Conservation (phyloP, 2,888 invertebrate genomes). For the Meandrusa payeni region DNA sequence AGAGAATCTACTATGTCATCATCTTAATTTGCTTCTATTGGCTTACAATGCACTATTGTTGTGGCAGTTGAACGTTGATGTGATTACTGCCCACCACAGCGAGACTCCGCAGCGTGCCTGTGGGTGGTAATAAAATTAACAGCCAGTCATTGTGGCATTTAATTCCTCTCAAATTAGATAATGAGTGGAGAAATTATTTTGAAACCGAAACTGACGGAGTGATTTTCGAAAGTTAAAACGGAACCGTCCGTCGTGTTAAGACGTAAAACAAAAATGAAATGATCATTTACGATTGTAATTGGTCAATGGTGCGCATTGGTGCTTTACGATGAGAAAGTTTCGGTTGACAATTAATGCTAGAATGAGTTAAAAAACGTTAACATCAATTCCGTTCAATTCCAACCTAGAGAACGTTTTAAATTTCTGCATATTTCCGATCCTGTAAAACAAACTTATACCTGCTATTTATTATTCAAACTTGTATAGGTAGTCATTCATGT, state of each 20-base stretch:
- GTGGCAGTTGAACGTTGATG: constrained; percentile 31
- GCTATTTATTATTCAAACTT: no score
- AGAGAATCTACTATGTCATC: constrained; percentile 54
- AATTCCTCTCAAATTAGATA: constrained; percentile 65
- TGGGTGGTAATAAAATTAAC: constrained; percentile 76
- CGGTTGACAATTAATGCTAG: not conserved
- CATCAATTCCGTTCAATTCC: not conserved
- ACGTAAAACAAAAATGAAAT: constrained; percentile 26
- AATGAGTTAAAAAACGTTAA: no score
- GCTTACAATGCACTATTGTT: constrained; percentile 62
- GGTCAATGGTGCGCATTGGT: constrained; percentile 3
- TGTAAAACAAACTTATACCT: no score
- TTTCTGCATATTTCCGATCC: no score
- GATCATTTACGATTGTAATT: constrained; percentile 27
- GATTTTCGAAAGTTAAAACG: constrained; percentile 46
- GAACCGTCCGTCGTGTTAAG: constrained; percentile 24
- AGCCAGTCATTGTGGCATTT: constrained; percentile 70
- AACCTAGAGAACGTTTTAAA: not conserved
- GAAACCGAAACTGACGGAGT: constrained; percentile 32
- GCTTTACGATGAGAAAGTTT: constrained; percentile 1
- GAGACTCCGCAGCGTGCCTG: constrained; percentile 31
- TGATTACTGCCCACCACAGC: constrained; percentile 28
- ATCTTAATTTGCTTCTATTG: constrained; percentile 64
- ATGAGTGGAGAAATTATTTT: constrained; percentile 32
- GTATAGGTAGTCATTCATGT: no score